Evolutionary conservation across 2,113 vertebrate species (phyloP), one percentile per base, ranked within the genome.

Genomic region (Albula goreensis): DNA sequence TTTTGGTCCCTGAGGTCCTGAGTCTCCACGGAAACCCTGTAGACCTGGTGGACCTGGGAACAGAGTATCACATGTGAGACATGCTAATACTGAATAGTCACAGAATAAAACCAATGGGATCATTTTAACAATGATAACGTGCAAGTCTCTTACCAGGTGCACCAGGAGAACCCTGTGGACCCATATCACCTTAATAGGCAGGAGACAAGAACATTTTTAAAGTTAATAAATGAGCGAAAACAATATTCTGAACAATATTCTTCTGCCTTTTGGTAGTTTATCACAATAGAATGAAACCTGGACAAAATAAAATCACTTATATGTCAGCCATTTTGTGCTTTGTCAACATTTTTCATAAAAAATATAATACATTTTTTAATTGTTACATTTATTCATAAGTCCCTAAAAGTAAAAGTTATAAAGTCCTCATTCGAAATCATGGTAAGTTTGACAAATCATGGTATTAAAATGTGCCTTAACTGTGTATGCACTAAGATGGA

Each of bases 21-120:
- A 85, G 93, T 99, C 98, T 0, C 98, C 98, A 92, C 96, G 97
- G 92, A 97, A 97, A 66, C 98, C 98, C 90, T 97, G 96, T 80
- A 92, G 31, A 83, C 98, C 98, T 19, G 93, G 92, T 89, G 94
- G 90, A 90, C 97, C 97, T 97, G 85, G 11, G 89, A 81, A 49
- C 85, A 86, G 80, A 81, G n/a, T 17, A 52, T 10, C 19, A 52
- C 4, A 84, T n/a, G 25, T 66, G 15, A 63, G 1, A 74, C 22
- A 22, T 70, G 63, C 70, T 74, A 74, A 74, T 19, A 66, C 9
- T 22, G 15, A 19, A 63, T 19, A 2, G 52, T 50, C n/a, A 80
- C 19, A 50, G 25, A 56, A 80, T 31, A 1, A 50, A 83, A 66
- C 11, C 19, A 57, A 22, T 84, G 12, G 17, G 50, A 51, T 41